phyloP scores from a whole-genome alignment of 2,888 invertebrate species.

The Pharmacophagus antenor region DNA sequence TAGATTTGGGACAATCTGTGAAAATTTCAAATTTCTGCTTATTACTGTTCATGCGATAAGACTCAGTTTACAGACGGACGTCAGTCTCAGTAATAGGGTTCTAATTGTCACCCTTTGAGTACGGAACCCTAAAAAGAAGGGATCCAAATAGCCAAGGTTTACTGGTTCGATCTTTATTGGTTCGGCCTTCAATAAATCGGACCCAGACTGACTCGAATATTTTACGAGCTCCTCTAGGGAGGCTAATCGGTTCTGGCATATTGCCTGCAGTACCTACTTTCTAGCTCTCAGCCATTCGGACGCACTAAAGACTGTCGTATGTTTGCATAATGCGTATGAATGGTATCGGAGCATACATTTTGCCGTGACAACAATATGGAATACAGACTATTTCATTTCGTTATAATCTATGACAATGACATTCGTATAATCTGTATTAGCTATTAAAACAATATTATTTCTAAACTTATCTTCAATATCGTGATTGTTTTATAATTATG shows the following conservation, averaged over 20 bases:
- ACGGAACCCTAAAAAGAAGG: not conserved
- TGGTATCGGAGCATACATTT: no score
- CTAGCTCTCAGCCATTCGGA: constrained; percentile 6
- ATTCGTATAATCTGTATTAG: no score
- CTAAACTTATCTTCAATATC: no score
- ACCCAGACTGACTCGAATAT: constrained; percentile 25
- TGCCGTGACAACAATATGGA: no score
- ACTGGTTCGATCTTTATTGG: constrained; percentile 26
- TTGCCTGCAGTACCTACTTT: constrained; percentile 12
- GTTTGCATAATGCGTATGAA: not conserved
- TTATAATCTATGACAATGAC: no score
- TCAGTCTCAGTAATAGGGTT: not conserved
- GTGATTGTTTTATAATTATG: no score
- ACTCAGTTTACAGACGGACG: no score
- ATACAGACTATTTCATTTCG: not conserved
- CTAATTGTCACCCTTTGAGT: not conserved
- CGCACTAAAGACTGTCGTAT: constrained; percentile 8
- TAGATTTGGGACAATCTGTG: no score
- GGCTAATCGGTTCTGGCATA: constrained; percentile 28
- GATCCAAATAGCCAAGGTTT: constrained; percentile 6
- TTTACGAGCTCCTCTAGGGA: constrained; percentile 25
- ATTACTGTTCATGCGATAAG: no score
- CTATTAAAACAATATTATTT: no score
- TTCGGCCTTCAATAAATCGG: constrained; percentile 15
- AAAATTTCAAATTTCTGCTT: no score